Conservation (phyloP, 2,797 vertebrate genomes). For the Clarias platycephalus region DNA sequence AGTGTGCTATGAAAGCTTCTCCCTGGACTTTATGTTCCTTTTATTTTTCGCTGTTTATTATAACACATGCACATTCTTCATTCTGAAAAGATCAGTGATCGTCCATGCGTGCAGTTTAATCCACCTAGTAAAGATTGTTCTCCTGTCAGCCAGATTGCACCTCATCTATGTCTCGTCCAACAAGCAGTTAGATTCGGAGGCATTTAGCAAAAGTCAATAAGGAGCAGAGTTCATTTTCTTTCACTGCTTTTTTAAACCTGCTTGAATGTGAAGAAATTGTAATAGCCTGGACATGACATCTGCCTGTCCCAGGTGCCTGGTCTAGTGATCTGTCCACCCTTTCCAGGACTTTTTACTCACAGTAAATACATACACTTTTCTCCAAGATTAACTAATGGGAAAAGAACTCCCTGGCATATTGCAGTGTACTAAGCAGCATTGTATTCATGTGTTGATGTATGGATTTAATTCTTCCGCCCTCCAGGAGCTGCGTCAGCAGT, state of each 20-base stretch:
- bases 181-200: neutral
- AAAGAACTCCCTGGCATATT: constrained; percentile 9
- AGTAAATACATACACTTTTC: neutral
- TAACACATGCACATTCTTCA: neutral
- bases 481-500: constrained; percentile 63
- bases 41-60: neutral
- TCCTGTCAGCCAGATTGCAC: neutral
- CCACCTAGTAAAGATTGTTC: neutral
- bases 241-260: neutral
- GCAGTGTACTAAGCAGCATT: constrained; percentile 25
- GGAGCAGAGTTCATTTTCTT: neutral
- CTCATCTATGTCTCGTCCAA: neutral
- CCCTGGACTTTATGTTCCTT: neutral
- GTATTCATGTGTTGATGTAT: constrained; percentile 63
- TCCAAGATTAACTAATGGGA: neutral
- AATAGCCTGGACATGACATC: neutral
- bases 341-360: neutral
- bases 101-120: neutral
- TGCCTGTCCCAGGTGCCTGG: neutral
- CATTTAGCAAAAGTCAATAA: neutral
- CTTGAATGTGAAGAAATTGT: neutral
- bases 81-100: neutral
- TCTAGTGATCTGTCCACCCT: neutral
- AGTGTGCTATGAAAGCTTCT: neutral
- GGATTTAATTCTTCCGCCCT: constrained; percentile 65